Base-by-base conservation (phyloP, 2,888 invertebrate species). In the Lasioglossum vierecki region DNA sequence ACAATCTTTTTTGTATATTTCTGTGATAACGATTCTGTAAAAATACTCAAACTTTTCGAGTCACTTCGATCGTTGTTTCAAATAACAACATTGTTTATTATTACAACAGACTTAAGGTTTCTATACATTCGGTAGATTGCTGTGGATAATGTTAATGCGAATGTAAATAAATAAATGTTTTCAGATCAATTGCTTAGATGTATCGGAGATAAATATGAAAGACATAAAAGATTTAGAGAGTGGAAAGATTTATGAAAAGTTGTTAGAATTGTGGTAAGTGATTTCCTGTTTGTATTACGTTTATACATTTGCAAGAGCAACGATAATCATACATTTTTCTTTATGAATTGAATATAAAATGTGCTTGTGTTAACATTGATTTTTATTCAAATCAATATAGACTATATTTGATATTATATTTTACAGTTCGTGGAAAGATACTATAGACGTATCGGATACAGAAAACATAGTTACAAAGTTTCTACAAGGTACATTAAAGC, bases 141-240 rank as follows among this genome's bases (percentile, higher is more conserved):
- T 66, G n/a, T 44, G 22, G 4, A 63, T 60, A 73, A 66, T 46
- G 11, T 39, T 63, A 63, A 46, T 49, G 1, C 41, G 30, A 66
- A 44, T 46, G 26, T 22, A 70, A 57, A 76, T 18, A 39, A 72
- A 77, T 75, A 6, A 30, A 79, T 86, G n/a, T 79, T 92, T 91
- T 79, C 94, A 96, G 96, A 95, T 96, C 85, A 96, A 96, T 88
- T 96, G 96, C 91, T 95, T 94, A 76, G 87, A 88, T 26, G 75
- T 93, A 41, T 80, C 85, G n/a, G 88, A 91, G 46, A 66, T 83
- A 68, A 78, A 85, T 44, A 71, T 94, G 49, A 86, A 79, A 60
- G 84, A 85, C 35, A 63, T 92, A 15, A 82, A 89, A 76, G 92
- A 94, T 66, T 75, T 94, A 35, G 81, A 90, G 30, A 90, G 93